phyloP scores from a whole-genome alignment of 2,888 invertebrate species.

The Epistrophe eligans region DNA sequence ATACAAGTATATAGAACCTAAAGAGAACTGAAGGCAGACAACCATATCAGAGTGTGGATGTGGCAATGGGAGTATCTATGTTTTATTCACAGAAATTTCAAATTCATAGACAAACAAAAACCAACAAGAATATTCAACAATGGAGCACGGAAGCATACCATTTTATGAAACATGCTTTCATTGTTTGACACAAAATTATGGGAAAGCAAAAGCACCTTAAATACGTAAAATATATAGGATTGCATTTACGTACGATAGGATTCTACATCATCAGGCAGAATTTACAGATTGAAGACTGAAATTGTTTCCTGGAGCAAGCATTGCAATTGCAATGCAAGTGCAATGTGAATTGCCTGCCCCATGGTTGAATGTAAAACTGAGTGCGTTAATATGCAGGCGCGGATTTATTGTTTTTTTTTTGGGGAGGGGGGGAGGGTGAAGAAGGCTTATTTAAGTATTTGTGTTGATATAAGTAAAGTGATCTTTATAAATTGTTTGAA shows the following conservation, averaged over 20 bases:
- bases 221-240: background rate
- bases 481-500: no score
- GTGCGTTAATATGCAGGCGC: background rate
- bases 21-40: background rate
- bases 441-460: no score
- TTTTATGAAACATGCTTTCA: slow-evolving; percentile 23
- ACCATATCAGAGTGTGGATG: background rate
- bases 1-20: no score
- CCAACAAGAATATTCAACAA: background rate
- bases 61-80: background rate
- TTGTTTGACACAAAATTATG: slow-evolving; percentile 32
- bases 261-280: background rate
- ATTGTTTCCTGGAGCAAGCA: background rate
- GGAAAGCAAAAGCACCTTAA: background rate
- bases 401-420: background rate
- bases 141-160: background rate
- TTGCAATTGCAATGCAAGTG: background rate
- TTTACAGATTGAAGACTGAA: background rate
- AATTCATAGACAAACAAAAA: slow-evolving; percentile 1
- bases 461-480: no score
- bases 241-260: background rate
- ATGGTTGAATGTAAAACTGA: background rate
- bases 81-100: slow-evolving; percentile 7
- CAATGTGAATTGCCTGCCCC: background rate
- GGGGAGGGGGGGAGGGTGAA: background rate